Percentiles rank a stretch among this genome's conserved stretches.
phyloP scores from a whole-genome alignment of 2,888 invertebrate genomes.

The Didymodactylos carnosus region DNA sequence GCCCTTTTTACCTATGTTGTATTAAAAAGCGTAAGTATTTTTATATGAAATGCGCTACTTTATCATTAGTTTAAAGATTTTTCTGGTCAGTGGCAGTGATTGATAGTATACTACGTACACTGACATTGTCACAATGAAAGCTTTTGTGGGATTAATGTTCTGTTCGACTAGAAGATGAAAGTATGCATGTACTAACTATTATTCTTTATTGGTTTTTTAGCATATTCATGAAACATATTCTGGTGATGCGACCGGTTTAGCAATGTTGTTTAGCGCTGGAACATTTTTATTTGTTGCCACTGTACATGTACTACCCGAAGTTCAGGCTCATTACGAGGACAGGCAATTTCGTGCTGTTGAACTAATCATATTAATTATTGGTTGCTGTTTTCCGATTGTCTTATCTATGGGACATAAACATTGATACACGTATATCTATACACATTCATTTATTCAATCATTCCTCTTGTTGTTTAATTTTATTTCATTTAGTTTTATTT shows the following conservation, averaged over 20 bases:
- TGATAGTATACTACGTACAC: no score
- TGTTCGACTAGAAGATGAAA: no score
- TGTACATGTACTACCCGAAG: conserved; percentile 84
- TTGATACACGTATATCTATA: no score
- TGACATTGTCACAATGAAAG: no score
- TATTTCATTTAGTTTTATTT: no score
- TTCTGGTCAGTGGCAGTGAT: neutral
- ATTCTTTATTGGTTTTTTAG: neutral
- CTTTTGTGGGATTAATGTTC: no score
- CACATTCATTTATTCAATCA: no score
- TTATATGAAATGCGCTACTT: conserved; percentile 20
- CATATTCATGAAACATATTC: neutral
- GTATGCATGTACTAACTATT: no score
- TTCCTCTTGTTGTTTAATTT: no score
- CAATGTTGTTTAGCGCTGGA: conserved; percentile 94
- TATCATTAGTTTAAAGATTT: neutral
- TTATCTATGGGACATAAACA: conserved; percentile 14
- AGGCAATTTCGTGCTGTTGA: conserved; percentile 4
- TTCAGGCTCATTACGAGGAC: conserved; percentile 12
- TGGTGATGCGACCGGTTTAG: conserved; percentile 53
- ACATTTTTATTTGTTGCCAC: conserved; percentile 96
- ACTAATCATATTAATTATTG: conserved; percentile 11
- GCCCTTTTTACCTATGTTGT: conserved; percentile 77
- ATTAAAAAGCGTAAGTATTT: conserved; percentile 47
- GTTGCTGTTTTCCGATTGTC: conserved; percentile 5